Evolutionary conservation across 1,140 invertebrate genomes (phyloP).

Genomic region (Eriocheir sinensis): DNA sequence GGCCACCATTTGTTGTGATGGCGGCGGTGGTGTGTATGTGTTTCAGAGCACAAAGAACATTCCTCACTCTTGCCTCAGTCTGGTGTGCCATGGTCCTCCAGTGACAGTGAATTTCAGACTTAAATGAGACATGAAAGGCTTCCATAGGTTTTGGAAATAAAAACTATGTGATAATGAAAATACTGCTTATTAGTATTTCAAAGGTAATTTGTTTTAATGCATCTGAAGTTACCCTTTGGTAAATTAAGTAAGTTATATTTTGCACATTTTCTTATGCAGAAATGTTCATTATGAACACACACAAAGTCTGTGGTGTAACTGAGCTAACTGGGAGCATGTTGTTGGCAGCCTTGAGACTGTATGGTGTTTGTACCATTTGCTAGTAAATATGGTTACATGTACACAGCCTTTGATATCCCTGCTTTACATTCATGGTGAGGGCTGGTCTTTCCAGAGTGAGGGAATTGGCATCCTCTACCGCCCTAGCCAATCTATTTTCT

Average conservation of each 20-base stretch:
- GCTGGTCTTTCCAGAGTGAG: neutral
- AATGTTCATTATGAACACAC: neutral
- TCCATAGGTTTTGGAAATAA: neutral
- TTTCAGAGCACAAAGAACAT: neutral
- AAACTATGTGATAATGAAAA: neutral
- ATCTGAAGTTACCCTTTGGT: neutral
- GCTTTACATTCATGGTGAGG: neutral
- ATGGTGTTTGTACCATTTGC: constrained; percentile 25
- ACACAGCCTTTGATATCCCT: neutral
- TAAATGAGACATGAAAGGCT: neutral
- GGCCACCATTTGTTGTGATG: neutral
- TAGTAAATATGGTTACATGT: neutral
- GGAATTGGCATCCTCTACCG: neutral
- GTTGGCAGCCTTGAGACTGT: constrained; percentile 20
- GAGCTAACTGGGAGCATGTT: constrained; percentile 11
- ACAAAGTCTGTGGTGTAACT: neutral
- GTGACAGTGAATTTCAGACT: neutral
- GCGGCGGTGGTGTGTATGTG: neutral
- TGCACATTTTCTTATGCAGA: constrained; percentile 8
- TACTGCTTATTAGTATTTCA: neutral
- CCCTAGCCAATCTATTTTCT: neutral
- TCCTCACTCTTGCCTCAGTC: neutral
- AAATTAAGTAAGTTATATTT: neutral
- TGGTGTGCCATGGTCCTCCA: neutral
- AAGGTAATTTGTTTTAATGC: neutral